Evolutionary conservation across 2,888 invertebrate genomes (phyloP).

Genomic region (Pachliopta kotzebuea): DNA sequence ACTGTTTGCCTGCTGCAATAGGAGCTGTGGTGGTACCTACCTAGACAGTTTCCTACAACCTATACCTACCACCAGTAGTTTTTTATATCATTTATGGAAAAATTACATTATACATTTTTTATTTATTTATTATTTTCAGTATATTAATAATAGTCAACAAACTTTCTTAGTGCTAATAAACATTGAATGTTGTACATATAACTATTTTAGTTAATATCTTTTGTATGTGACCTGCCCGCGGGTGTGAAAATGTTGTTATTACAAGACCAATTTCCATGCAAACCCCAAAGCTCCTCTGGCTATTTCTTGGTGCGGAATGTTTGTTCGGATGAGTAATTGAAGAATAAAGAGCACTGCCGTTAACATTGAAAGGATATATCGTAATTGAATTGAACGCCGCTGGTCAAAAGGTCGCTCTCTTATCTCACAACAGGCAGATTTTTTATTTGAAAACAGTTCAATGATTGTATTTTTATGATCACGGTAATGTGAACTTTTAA

Average conservation of each 20-base stretch:
- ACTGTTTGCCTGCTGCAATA: no score
- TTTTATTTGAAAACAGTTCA: neutral
- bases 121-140: no score
- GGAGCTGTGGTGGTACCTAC: no score
- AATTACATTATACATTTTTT: no score
- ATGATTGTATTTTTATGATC: neutral
- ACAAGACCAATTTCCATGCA: conserved; percentile 75
- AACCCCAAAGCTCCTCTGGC: conserved; percentile 61
- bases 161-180: no score
- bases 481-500: neutral
- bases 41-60: no score
- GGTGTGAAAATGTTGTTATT: conserved; percentile 34
- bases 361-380: conserved; percentile 24
- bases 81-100: no score
- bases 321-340: conserved; percentile 25
- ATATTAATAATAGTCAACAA: no score
- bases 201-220: neutral
- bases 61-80: no score
- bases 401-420: conserved; percentile 12
- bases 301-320: conserved; percentile 29
- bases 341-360: conserved; percentile 13
- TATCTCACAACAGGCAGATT: neutral
- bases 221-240: conserved; percentile 7
- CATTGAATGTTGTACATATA: no score
- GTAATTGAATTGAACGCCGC: conserved; percentile 26